Evolutionary conservation across 2,113 vertebrate species (phyloP), one percentile per base, ranked within the genome.

Genomic region (Glaucomys volans): DNA sequence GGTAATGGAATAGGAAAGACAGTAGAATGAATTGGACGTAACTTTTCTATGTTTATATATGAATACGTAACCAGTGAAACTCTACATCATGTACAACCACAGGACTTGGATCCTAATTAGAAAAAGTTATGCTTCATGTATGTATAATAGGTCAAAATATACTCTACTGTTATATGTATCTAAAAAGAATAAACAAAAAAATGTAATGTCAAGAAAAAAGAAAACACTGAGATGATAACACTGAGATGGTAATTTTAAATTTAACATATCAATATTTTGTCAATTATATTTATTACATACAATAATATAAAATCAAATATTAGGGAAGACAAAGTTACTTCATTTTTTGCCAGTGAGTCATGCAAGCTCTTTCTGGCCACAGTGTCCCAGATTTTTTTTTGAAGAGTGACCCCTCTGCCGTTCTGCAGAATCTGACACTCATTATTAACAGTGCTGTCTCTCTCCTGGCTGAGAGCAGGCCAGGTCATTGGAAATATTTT

Each of bases 381-480:
- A 67, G 20, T 11, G 20, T 30, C 40, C 35, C 1, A 54, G 4
- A 12, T 20, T 5, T 17, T 10, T 14, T 28, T 67, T 32, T 66
- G 35, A 62, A 32, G 72, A 90, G 42, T 1, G 0, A 0, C 5
- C 7, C 20, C 28, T 71, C 52, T 10, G 17, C 7, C 3, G 0
- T 16, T 59, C 67, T 17, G 0, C 20, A 7, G 0, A 22, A 22
- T 18, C 37, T 44, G 32, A 26, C 18, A 40, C 20, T 26, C 22
- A 20, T 24, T 18, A n/a, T 28, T 57, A 6, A 8, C 20, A 74
- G 18, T 14, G 2, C n/a, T 22, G 37, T 3, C 14, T 80, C 12
- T 59, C 13, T 35, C 8, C 44, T 44, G 8, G 2, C 14, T 8
- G 1, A 11, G 14, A 3, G 5, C 22, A 64, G 13, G 11, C 22